Conservation (phyloP, 1,140 invertebrate species). For the Hycleus phaleratus region DNA sequence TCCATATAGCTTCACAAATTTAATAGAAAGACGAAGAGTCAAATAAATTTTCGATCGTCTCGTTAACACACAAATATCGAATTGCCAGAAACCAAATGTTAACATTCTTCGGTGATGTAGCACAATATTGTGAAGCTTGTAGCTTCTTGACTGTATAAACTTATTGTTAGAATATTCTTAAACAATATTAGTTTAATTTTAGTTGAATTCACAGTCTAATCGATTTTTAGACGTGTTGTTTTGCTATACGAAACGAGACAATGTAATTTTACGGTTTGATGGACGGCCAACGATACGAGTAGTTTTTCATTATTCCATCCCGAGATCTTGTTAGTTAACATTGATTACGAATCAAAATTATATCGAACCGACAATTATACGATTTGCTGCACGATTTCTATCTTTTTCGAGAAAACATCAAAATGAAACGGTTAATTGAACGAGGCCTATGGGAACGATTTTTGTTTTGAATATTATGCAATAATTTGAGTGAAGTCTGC, state of each 20-base stretch:
- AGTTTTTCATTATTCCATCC: conserved; percentile 22
- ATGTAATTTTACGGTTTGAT: conserved; percentile 39
- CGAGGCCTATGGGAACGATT: too few species aligned
- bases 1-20: conserved; percentile 20
- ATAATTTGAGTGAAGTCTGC: too few species aligned
- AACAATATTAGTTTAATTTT: conserved; percentile 10
- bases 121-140: conserved; percentile 35
- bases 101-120: conserved; percentile 35
- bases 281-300: conserved; percentile 27
- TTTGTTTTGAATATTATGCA: too few species aligned
- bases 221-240: conserved; percentile 1
- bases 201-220: conserved; percentile 21
- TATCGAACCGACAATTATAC: conserved; percentile 18
- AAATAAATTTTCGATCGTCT: conserved; percentile 20
- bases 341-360: conserved; percentile 19
- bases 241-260: conserved; percentile 34
- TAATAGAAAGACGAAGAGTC: conserved; percentile 15
- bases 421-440: too few species aligned
- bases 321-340: conserved; percentile 20
- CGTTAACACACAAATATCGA: conserved; percentile 19
- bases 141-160: conserved; percentile 29
- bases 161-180: conserved; percentile 16
- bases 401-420: too few species aligned
- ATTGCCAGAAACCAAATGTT: conserved; percentile 35
- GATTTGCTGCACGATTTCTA: background rate